Base-by-base conservation (phyloP, 2,888 invertebrate genomes). In the Caenorhabditis angaria region DNA sequence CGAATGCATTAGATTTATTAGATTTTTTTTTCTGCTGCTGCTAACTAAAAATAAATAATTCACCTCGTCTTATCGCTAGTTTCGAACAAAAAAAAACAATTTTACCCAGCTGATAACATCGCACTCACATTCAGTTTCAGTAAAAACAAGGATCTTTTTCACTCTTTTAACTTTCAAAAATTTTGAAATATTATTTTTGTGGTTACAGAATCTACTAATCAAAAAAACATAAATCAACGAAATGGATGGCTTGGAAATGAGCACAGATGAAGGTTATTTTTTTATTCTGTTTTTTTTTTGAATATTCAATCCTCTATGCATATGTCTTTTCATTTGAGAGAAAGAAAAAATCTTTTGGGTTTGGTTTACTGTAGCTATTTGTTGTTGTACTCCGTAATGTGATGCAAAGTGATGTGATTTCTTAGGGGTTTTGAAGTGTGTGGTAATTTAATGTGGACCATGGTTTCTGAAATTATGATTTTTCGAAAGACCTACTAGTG, bases 221-320 rank as follows among this genome's bases (percentile, higher is more conserved):
- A 41, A 12, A 22, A 10, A 2, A 24, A 50, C 50, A 50, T 10
- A 20, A 50, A 50, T 50, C 50, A 50, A 24, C 22, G 22, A 24
- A 20, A 54, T 54, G 27, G 54, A 54, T 27, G 54, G 50, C n/a
- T 50, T 50, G 6, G 50, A 50, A 50, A 50, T 50, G 50, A 54
- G 54, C 54, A 54, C 54, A 18, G 54, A 54, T 27, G 54, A 54
- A 54, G 54, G 54, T 54, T 24, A 24, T 6, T 51, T 24, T 22
- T 41, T 41, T 3, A 41, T 41, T 14, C 32, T 10, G 10, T 41
- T 41, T 18, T 41, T 41, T 41, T 41, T 41, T 14, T 41, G 10
- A 3, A 41, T 10, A 12, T 41, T 5, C 18, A 6, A 41, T 41
- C 18, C 18, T 41, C 32, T 32, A 18, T 2, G 6, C 18, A 12